phyloP scores from a whole-genome alignment of 2,113 vertebrate species.

The Lampris incognitus region DNA sequence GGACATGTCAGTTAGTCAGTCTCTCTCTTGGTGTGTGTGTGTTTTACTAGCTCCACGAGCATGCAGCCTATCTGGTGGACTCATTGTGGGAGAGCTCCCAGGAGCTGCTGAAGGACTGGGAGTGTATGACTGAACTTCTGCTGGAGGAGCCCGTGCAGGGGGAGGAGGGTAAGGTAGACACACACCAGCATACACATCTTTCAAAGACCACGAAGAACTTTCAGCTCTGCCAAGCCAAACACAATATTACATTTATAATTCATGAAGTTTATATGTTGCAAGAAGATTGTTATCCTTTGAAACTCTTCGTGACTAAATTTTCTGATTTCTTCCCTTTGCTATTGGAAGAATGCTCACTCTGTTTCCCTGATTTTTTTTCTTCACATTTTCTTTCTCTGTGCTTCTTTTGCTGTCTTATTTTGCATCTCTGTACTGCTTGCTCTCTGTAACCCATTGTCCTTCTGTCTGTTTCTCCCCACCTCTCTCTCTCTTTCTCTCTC shows the following conservation, averaged over 20 bases:
- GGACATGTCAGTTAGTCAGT: not conserved
- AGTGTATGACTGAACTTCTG: constrained; percentile 97
- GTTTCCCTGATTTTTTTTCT: not conserved
- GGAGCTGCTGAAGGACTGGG: constrained; percentile 99
- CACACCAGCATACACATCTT: not conserved
- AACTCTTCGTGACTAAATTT: too few species aligned
- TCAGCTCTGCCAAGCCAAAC: too few species aligned
- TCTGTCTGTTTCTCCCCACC: not conserved
- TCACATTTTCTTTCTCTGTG: not conserved
- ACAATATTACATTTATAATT: too few species aligned
- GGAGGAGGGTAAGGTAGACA: constrained; percentile 89
- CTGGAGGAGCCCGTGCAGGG: constrained; percentile 97
- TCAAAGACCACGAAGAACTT: too few species aligned
- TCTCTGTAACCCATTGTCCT: not conserved
- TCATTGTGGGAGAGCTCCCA: constrained; percentile 99
- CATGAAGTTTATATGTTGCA: too few species aligned
- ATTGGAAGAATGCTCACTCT: too few species aligned
- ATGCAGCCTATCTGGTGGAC: constrained; percentile 97
- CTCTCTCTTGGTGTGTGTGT: constrained; percentile 12
- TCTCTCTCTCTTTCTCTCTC: not conserved
- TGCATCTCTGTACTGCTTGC: constrained; percentile 4
- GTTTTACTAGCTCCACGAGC: constrained; percentile 91
- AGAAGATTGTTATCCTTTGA: too few species aligned
- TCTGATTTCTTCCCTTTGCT: too few species aligned
- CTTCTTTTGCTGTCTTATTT: not conserved